Percentiles rank a stretch among this genome's conserved stretches.
Evolutionary conservation across 2,888 invertebrate species (phyloP).

Genomic region (Epirrhoe tristata): DNA sequence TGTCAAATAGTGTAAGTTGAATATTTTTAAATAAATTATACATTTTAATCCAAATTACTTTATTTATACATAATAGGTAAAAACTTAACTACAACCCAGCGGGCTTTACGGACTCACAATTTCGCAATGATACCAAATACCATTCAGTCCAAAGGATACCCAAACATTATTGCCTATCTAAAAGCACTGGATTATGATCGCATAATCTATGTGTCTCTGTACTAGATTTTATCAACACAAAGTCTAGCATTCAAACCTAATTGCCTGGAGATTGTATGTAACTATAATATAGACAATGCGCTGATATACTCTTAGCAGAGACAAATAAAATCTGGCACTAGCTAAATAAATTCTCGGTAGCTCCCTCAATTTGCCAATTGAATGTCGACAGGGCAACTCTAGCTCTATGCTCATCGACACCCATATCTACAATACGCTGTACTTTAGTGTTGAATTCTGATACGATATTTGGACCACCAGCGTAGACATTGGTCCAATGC

Average conservation of each 20-base stretch:
- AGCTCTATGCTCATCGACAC: conserved; percentile 95
- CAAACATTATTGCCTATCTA: neutral
- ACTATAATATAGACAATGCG: neutral
- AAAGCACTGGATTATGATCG: conserved; percentile 1
- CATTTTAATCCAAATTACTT: conserved; percentile 31
- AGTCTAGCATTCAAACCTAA: neutral
- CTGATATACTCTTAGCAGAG: conserved; percentile 4
- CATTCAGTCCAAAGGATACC: neutral
- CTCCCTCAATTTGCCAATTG: conserved; percentile 96
- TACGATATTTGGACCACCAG: conserved; percentile 87
- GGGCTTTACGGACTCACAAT: conserved; percentile 18
- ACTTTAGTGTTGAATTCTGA: conserved; percentile 95
- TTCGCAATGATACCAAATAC: conserved; percentile 17
- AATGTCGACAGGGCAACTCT: conserved; percentile 95
- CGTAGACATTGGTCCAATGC: conserved; percentile 98
- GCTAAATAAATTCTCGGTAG: conserved; percentile 89
- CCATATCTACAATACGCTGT: conserved; percentile 96
- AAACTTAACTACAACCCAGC: conserved; percentile 30
- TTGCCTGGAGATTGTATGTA: neutral
- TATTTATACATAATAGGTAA: conserved; percentile 32
- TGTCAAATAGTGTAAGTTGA: conserved; percentile 15
- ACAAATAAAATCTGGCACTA: conserved; percentile 47
- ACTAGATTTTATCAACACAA: neutral
- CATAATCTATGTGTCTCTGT: neutral
- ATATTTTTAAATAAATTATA: conserved; percentile 28